Evolutionary conservation across 2,888 invertebrate genomes (phyloP), one percentile per base, ranked within the genome.

Genomic region (Oasisia sp.): DNA sequence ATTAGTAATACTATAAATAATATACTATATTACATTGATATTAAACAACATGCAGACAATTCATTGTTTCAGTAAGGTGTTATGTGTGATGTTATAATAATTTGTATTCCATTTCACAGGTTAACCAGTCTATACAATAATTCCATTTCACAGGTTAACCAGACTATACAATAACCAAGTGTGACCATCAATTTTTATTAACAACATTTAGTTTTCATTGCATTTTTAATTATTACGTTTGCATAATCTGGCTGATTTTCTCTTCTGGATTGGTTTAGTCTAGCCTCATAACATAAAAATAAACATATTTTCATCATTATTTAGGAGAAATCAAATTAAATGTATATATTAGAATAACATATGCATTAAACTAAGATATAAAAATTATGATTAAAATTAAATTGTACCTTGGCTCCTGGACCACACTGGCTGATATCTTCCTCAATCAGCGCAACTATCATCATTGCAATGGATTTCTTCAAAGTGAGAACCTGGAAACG

Each of bases 391-490:
- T 74, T 19, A 74, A 27, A 2, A 7, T 27, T 9, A 74, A 74
- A 74, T 74, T 27, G 74, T 32, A 56, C 91, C 92, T 92, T 44
- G 45, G 58, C 90, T n/a, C 45, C 45, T 91, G 91, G 38, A 32
- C 32, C 32, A 38, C 56, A 44, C 14, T 91, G 44, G 45, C 56
- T 56, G 14, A 91, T 32, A 32, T 96, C 96, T 92, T 96, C 96
- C 92, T 96, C 96, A 19, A 95, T 95, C 93, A 96, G 92, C 32
- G 95, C 94, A 38, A 94, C 94, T 19, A 96, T 94, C 92, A 96
- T 93, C 12, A 93, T 95, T 12, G 94, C 95, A 74, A 96, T 96
- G 27, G 95, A 94, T 90, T 93, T 94, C 93, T 95, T 95, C 93
- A 96, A 93, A 1, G 93, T 93, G 92, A 95, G 94, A 14, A 95